Conservation (phyloP, 53 echinoderm and acorn worm genomes). For the Henricia sp. region DNA sequence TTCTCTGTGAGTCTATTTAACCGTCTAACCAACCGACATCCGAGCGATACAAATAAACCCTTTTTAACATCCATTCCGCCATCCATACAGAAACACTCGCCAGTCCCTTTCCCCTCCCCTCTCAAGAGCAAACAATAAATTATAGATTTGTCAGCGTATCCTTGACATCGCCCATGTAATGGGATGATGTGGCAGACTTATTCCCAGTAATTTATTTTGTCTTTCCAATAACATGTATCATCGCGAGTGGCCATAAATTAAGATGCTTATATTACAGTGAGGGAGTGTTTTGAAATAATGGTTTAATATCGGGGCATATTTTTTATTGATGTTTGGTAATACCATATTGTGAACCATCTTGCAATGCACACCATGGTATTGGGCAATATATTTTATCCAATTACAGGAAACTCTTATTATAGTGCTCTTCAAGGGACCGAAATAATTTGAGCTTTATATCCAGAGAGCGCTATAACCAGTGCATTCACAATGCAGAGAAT, state of each 20-base stretch:
- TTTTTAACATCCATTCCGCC: background rate
- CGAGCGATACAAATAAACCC: background rate
- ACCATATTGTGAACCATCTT: no score
- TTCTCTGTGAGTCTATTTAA: conserved; percentile 10
- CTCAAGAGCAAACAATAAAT: conserved; percentile 10
- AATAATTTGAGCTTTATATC: no score
- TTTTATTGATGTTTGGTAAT: no score
- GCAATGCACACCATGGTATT: no score
- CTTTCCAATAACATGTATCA: background rate
- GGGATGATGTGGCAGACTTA: background rate
- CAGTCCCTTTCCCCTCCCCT: background rate
- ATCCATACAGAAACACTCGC: conserved; percentile 21
- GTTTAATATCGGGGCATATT: background rate
- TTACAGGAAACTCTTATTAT: no score
- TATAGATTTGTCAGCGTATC: conserved; percentile 26
- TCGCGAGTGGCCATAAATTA: conserved; percentile 10
- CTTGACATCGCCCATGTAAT: conserved; percentile 26
- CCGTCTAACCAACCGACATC: background rate
- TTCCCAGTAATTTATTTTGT: conserved; percentile 9
- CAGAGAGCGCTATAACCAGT: no score
- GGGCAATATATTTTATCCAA: no score
- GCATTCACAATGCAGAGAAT: no score
- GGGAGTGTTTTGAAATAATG: background rate
- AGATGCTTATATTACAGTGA: background rate
- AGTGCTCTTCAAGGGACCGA: no score